A percentile compares a stretch with the other conserved stretches of the same genome.
Evolutionary conservation across 2,888 invertebrate species (phyloP).

Genomic region (Drosophila koepferae): DNA sequence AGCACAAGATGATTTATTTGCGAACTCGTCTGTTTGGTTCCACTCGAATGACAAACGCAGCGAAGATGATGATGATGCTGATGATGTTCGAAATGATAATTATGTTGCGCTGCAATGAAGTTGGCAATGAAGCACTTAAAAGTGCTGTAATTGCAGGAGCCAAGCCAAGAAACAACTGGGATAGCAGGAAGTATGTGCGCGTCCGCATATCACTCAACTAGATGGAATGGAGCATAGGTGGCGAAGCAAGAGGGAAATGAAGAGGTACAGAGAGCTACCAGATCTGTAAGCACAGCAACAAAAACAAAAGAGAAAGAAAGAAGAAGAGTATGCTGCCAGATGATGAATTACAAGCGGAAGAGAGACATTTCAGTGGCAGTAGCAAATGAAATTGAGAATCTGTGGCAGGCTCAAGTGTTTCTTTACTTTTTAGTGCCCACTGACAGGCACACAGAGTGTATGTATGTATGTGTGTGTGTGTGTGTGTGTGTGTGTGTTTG

Average conservation of each 20-base stretch:
- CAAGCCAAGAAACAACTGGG: slow-evolving; percentile 40
- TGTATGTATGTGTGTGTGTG: slow-evolving; percentile 8
- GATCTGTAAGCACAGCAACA: slow-evolving; percentile 11
- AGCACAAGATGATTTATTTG: slow-evolving; percentile 78
- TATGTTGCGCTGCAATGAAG: slow-evolving; percentile 77
- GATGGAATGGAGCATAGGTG: background rate
- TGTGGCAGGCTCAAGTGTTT: slow-evolving; percentile 73
- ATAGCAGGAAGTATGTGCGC: slow-evolving; percentile 65
- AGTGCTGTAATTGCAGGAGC: slow-evolving; percentile 76
- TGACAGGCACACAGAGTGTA: slow-evolving; percentile 58
- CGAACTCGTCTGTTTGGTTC: slow-evolving; percentile 77
- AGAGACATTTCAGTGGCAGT: slow-evolving; percentile 76
- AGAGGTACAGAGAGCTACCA: slow-evolving; percentile 12
- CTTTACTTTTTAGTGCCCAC: slow-evolving; percentile 68
- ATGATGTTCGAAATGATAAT: slow-evolving; percentile 47
- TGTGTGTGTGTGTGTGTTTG: slow-evolving; percentile 26
- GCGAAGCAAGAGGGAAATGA: background rate
- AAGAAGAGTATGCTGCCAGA: slow-evolving; percentile 32
- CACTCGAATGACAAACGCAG: slow-evolving; percentile 79
- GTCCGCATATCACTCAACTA: slow-evolving; percentile 57
- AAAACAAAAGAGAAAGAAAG: background rate
- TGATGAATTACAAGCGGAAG: slow-evolving; percentile 84
- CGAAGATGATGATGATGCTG: slow-evolving; percentile 19
- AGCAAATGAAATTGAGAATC: slow-evolving; percentile 57
- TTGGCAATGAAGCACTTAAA: slow-evolving; percentile 78